Base-by-base conservation (phyloP, 2,888 invertebrate species). In the Gymnosoma rotundatum region DNA sequence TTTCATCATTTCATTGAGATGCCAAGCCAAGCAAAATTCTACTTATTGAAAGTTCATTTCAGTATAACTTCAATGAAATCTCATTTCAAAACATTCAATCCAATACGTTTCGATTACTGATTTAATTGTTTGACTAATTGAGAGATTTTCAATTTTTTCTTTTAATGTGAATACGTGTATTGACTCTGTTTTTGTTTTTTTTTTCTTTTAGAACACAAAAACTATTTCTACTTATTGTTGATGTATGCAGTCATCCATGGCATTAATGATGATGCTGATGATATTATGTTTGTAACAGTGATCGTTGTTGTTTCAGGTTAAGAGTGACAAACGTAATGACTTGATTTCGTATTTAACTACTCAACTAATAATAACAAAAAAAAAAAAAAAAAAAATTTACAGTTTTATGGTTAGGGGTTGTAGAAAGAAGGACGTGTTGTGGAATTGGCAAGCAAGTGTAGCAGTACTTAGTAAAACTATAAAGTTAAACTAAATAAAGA, bases 111-210 rank as follows among this genome's bases (percentile, higher is more conserved):
- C 86, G 89, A 88, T 90, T 89, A 88, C 90, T 90, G 91, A 91
- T 91, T 91, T 91, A 91, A 91, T 91, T 91, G 91, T 90, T 91
- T 90, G 90, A 91, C 91, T 91, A 91, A 91, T 91, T 91, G 91
- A 91, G 91, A 91, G 91, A 91, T 83, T 85, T 83, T 85, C 32
- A 69, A 60, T 75, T 81, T 78, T 75, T 72, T 70, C 36, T 58
- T 42, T n/a, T 50, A 20, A 63, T n/a, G 20, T 50, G 32, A 60
- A 16, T 14, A 61, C 10, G 36, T 38, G 20, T 14, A 61, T 60
- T 48, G 21, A 16, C n/a, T 38, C 10, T 38, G 38, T 38, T 32
- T 32, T 32, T 32, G 32, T 32, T 5, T 32, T 32, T 32, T 5
- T 18, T 50, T 21, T n/a, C 8, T 73, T 81, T 50, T 63, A 18